phyloP scores from a whole-genome alignment of 2,888 invertebrate species.

The Exocentrus adspersus region DNA sequence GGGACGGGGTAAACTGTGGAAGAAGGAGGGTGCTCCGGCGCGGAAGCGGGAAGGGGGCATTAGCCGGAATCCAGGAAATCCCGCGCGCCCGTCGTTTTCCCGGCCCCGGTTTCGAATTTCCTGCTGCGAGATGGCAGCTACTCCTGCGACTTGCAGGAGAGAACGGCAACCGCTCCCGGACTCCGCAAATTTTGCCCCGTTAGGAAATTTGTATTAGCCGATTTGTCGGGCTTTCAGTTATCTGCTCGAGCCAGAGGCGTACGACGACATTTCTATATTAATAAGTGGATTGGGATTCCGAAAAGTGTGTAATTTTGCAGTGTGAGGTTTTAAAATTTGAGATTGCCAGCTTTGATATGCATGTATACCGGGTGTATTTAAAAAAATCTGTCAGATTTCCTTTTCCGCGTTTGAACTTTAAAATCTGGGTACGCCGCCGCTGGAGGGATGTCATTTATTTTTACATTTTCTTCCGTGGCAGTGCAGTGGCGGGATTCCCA shows the following conservation, averaged over 20 bases:
- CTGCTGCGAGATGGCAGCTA: slow-evolving; percentile 22
- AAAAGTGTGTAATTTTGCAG: too few relatives aligned
- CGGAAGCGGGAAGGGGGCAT: slow-evolving; percentile 23
- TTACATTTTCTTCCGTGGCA: slow-evolving; percentile 55
- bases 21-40: background rate
- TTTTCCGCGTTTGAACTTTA: too few relatives aligned
- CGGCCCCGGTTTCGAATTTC: slow-evolving; percentile 55
- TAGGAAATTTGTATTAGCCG: slow-evolving; percentile 57
- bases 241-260: slow-evolving; percentile 33
- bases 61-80: slow-evolving; percentile 51
- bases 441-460: slow-evolving; percentile 52
- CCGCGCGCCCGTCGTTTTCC: slow-evolving; percentile 53
- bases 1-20: background rate
- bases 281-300: too few relatives aligned
- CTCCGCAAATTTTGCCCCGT: slow-evolving; percentile 51
- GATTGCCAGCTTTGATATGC: too few relatives aligned
- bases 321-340: too few relatives aligned
- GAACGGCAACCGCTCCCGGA: slow-evolving; percentile 16
- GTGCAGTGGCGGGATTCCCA: slow-evolving; percentile 52
- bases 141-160: slow-evolving; percentile 10
- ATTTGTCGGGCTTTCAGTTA: slow-evolving; percentile 54
- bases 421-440: too few relatives aligned
- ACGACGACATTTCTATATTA: too few relatives aligned
- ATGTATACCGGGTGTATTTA: too few relatives aligned
- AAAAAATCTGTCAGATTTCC: too few relatives aligned